Evolutionary conservation across 1,140 invertebrate genomes (phyloP).

Genomic region (Orchestia grillus): DNA sequence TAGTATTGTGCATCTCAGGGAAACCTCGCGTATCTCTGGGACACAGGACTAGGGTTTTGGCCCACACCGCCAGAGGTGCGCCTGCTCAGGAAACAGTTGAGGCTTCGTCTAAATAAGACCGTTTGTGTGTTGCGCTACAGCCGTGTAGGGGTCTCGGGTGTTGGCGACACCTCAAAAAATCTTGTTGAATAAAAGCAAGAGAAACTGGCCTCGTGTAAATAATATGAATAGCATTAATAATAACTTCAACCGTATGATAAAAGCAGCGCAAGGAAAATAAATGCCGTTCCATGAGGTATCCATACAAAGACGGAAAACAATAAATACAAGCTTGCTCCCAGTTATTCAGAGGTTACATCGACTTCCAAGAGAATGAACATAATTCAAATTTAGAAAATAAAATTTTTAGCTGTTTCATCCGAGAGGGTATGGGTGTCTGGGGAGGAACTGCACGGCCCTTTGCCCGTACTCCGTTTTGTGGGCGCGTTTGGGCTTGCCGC

Average conservation of each 20-base stretch:
- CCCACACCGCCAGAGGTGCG: no score
- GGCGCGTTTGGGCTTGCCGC: constrained; percentile 76
- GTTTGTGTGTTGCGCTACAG: background rate
- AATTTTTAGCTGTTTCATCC: constrained; percentile 51
- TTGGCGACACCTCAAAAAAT: background rate
- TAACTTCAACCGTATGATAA: background rate
- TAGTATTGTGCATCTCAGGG: no score
- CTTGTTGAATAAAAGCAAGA: background rate
- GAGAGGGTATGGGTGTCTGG: constrained; percentile 71
- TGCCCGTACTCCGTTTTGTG: constrained; percentile 75
- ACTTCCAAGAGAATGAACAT: background rate
- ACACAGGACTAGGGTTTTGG: no score
- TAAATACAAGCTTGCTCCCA: background rate
- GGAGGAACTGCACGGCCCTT: constrained; percentile 77
- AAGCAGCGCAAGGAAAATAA: background rate
- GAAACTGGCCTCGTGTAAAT: background rate
- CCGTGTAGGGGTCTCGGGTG: background rate
- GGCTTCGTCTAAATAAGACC: background rate
- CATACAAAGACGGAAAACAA: background rate
- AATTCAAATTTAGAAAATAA: background rate
- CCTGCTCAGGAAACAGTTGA: no score
- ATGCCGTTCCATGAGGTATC: background rate
- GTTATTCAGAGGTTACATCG: background rate
- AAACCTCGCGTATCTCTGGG: no score
- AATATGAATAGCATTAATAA: background rate